phyloP scores from a whole-genome alignment of 2,888 invertebrate species.

The Glaucopsyche alexis region DNA sequence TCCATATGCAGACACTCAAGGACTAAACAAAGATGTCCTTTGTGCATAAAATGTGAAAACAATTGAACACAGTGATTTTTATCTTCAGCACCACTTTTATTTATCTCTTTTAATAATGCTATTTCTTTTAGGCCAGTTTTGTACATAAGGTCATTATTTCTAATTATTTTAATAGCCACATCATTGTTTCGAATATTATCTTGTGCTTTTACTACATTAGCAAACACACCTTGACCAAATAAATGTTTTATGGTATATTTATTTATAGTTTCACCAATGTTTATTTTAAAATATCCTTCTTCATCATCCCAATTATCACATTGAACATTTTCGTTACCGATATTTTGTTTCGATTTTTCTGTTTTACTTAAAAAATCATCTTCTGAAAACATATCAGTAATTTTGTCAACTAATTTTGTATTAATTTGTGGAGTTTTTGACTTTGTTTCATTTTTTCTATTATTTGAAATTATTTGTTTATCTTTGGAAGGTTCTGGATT shows the following conservation, averaged over 20 bases:
- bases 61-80: conserved; percentile 94
- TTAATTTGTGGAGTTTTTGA: conserved; percentile 52
- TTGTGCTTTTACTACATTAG: conserved; percentile 96
- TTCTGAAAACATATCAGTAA: conserved; percentile 95
- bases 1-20: conserved; percentile 98
- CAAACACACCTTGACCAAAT: conserved; percentile 99
- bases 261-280: conserved; percentile 91
- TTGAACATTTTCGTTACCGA: conserved; percentile 86
- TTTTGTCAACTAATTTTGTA: conserved; percentile 56
- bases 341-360: conserved; percentile 50
- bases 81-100: conserved; percentile 97
- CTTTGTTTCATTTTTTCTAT: conserved; percentile 38
- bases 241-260: conserved; percentile 96
- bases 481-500: conserved; percentile 37
- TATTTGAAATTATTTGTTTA: conserved; percentile 43
- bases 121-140: conserved; percentile 98
- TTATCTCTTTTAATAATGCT: conserved; percentile 93
- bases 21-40: conserved; percentile 98
- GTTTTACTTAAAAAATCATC: conserved; percentile 85
- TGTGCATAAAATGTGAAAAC: conserved; percentile 96
- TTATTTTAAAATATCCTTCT: conserved; percentile 97
- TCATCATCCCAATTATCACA: conserved; percentile 99
- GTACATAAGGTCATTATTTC: conserved; percentile 99
- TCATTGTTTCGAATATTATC: conserved; percentile 92
- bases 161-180: conserved; percentile 98